phyloP scores from a whole-genome alignment of 1,140 invertebrate species.

The Atta colombica region DNA sequence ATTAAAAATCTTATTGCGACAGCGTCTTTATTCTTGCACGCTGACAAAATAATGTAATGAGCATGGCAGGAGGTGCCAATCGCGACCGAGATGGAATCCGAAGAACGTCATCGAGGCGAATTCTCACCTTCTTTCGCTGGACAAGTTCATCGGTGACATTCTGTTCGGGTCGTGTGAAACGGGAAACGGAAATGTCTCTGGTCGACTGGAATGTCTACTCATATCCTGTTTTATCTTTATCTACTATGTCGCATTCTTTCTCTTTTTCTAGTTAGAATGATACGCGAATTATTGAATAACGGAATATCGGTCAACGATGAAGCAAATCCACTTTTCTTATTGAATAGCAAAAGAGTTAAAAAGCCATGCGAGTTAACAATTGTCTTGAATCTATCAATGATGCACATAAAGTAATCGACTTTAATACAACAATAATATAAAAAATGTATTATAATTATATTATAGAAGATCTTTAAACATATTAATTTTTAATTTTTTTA shows the following conservation, averaged over 20 bases:
- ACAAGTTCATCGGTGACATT: constrained; percentile 71
- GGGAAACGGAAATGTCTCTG: constrained; percentile 73
- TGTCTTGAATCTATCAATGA: background rate
- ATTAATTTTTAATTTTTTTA: background rate
- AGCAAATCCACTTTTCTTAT: constrained; percentile 6
- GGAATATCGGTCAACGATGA: constrained; percentile 17
- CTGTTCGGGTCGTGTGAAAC: constrained; percentile 72
- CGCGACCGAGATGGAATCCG: constrained; percentile 68
- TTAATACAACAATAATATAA: background rate
- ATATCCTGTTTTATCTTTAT: background rate
- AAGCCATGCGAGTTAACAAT: background rate
- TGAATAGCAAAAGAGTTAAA: constrained; percentile 35
- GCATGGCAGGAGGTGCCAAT: constrained; percentile 68
- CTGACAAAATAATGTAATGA: constrained; percentile 64
- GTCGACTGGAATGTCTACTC: constrained; percentile 67
- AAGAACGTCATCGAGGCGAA: constrained; percentile 64
- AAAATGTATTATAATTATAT: background rate
- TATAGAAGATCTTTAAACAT: background rate
- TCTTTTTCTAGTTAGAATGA: background rate
- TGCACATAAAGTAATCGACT: background rate
- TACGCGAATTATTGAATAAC: constrained; percentile 64
- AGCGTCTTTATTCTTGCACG: constrained; percentile 47
- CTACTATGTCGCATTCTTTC: background rate
- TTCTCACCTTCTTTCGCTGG: constrained; percentile 59
- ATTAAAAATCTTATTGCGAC: constrained; percentile 65